A percentile compares a stretch with the other conserved stretches of the same genome.
Conservation (phyloP, 35 echinoderm and acorn worm genomes). For the Stichopus chloronotus region DNA sequence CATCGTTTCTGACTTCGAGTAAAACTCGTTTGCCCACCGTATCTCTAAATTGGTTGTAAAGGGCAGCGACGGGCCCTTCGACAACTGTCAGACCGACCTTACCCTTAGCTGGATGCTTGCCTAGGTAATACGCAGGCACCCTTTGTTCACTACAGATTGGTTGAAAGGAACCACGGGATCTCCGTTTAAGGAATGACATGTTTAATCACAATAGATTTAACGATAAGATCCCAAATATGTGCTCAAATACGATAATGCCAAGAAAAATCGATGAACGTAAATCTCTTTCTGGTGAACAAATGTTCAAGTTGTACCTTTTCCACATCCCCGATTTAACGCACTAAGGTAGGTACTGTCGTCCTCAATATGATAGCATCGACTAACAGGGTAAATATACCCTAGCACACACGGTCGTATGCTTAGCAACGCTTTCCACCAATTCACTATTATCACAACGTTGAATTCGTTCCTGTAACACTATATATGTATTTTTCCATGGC, state of each 20-base stretch:
- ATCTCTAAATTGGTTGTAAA: slow-evolving; percentile 50
- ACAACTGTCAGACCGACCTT: slow-evolving; percentile 43
- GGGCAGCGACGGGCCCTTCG: slow-evolving; percentile 34
- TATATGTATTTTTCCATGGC: neutral
- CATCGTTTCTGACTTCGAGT: slow-evolving; percentile 44
- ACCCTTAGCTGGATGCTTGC: slow-evolving; percentile 52
- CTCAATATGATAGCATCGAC: neutral
- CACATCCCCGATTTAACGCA: too few species aligned
- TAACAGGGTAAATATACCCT: neutral
- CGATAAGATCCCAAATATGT: too few species aligned
- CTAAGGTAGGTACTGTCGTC: too few species aligned
- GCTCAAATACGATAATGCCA: too few species aligned
- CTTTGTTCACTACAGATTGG: slow-evolving; percentile 22
- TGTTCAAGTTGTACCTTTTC: too few species aligned
- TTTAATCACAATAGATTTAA: too few species aligned
- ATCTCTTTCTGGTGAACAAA: too few species aligned
- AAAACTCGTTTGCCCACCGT: slow-evolving; percentile 23
- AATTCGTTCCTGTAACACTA: neutral
- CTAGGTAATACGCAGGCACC: slow-evolving; percentile 42
- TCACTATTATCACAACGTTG: neutral
- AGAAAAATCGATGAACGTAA: too few species aligned
- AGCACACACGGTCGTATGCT: neutral
- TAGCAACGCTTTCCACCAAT: neutral
- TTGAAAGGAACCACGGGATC: slow-evolving; percentile 29
- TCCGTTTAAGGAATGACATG: slow-evolving; percentile 43